Conservation (phyloP, 2,888 invertebrate genomes). For the Choreutis nemorana region DNA sequence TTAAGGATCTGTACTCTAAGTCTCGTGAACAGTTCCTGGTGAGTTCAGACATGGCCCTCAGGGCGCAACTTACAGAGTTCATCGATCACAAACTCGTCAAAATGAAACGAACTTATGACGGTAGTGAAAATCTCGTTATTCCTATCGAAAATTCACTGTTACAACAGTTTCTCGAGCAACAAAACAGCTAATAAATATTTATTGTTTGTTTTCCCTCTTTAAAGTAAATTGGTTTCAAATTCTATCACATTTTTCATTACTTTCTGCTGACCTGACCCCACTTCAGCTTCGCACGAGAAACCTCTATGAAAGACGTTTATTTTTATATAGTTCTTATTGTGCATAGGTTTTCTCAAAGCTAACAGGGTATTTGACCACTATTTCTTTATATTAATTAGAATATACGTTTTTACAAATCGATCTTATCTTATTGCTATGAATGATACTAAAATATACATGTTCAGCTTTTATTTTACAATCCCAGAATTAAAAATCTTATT, state of each 20-base stretch:
- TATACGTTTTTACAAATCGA: not conserved
- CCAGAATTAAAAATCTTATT: conserved; percentile 63
- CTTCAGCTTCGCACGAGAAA: too few relatives aligned
- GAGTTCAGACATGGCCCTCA: conserved; percentile 89
- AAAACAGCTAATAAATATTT: too few relatives aligned
- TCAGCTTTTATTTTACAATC: conserved; percentile 66
- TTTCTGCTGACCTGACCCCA: too few relatives aligned
- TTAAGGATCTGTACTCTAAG: conserved; percentile 85
- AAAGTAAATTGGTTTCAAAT: too few relatives aligned
- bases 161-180: conserved; percentile 78
- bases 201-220: too few relatives aligned
- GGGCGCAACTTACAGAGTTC: conserved; percentile 94
- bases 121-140: conserved; percentile 81
- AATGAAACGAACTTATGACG: conserved; percentile 80
- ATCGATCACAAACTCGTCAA: conserved; percentile 92
- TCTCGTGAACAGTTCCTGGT: conserved; percentile 91
- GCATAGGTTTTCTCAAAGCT: too few relatives aligned
- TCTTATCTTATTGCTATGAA: not conserved
- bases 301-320: too few relatives aligned
- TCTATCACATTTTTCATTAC: too few relatives aligned
- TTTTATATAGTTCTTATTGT: too few relatives aligned
- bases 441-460: conserved; percentile 15
- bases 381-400: too few relatives aligned
- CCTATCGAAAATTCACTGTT: conserved; percentile 78
- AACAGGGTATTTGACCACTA: too few relatives aligned